phyloP scores from a whole-genome alignment of 2,113 vertebrate genomes.

The Tretioscincus oriximinensis region DNA sequence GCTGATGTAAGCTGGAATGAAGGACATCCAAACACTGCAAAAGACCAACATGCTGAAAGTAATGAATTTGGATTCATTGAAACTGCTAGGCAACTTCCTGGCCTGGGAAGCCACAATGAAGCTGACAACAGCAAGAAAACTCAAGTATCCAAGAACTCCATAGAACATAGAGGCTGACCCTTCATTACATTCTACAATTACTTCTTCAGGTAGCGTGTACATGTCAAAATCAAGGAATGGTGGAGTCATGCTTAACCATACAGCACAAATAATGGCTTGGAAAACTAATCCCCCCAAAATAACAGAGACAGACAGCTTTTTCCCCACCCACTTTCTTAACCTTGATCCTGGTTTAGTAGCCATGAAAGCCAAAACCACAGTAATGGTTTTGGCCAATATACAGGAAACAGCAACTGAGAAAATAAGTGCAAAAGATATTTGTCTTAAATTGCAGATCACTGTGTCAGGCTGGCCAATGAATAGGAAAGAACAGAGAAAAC shows the following conservation, averaged over 20 bases:
- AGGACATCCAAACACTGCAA: neutral
- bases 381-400: neutral
- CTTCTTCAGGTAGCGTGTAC: neutral
- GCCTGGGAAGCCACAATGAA: neutral
- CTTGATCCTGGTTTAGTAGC: neutral
- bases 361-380: constrained; percentile 6
- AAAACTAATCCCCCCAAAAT: neutral
- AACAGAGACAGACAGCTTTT: neutral
- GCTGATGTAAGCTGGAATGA: neutral
- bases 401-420: neutral
- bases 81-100: neutral
- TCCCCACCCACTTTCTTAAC: neutral
- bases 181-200: neutral
- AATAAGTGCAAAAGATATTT: neutral
- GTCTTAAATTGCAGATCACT: neutral
- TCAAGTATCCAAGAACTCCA: neutral
- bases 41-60: neutral
- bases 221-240: neutral
- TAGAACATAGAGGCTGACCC: neutral
- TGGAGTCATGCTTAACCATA: neutral
- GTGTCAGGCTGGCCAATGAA: neutral
- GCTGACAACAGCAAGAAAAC: neutral
- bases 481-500: neutral
- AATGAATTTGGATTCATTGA: constrained; percentile 2
- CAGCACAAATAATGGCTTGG: neutral